Evolutionary conservation across 2,888 invertebrate species (phyloP), one percentile per base, ranked within the genome.

Genomic region (Agrotis ipsilon): DNA sequence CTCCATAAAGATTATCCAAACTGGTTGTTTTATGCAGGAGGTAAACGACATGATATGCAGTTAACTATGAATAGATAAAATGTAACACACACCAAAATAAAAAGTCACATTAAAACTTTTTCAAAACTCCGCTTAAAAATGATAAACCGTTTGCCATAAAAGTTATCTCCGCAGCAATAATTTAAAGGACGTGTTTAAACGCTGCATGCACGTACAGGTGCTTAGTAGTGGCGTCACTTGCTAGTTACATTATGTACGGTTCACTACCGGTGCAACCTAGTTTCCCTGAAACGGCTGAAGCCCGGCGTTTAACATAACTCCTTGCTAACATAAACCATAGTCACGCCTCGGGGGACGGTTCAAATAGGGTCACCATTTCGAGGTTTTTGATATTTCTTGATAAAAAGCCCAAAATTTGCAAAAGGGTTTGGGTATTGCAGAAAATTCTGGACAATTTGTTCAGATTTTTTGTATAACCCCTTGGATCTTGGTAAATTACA

Each of bases 231-330:
- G 46, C 63, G 62, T 60, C 52, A 81, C 79, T 78, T 48, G 74
- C 48, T 79, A 67, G 51, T 58, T 78, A 73, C 68, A 74, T 80
- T 72, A 79, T 63, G 52, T 57, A 80, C 68, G 57, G 71, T 59
- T 69, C 72, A 75, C 71, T 73, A 66, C 68, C 67, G 66, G 72
- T 68, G 85, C 83, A 83, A 83, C 83, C 85, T 74, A 85, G 81
- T 85, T 80, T 79, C 63, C 67, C 63, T 68, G 75, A 72, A 75
- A 54, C 72, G 54, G 58, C 57, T 69, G 72, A 71, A 75, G 52
- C 69, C 60, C 65, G 58, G 63, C 77, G 79, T 75, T 84, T 71
- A 81, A 84, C 75, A 73, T 77, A 84, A 81, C 79, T 75, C 72
- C 76, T 81, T 77, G 70, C 18, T 24, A 72, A 81, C 72, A 81